Base-by-base conservation (phyloP, 2,888 invertebrate species). In the Patella ulyssiponensis region DNA sequence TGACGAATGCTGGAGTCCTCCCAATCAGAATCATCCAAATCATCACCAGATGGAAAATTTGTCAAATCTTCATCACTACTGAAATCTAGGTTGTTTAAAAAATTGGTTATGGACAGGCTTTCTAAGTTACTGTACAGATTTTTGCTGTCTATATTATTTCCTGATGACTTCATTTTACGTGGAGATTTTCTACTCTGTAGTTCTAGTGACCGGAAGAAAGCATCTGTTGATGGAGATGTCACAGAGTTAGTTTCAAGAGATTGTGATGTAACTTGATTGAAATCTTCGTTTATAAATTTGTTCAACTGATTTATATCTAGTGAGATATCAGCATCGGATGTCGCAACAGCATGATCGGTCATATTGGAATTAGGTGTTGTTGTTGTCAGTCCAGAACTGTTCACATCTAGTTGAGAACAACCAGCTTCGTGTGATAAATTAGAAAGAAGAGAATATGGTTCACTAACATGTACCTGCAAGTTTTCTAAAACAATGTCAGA, bases 181-280 rank as follows among this genome's bases (percentile, higher is more conserved):
- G 64, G 76, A 20, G 53, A 83, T 71, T 77, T 84, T 81, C 77
- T 89, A 79, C 91, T 91, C 82, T 91, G 91, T 17, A 92, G 88
- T 80, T 91, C 92, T 69, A 97, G 91, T 0, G 96, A 96, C 58
- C 95, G 96, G 87, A 97, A 97, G 91, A 97, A 97, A 7, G 96
- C 95, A 14, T 86, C 85, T 52, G 75, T 58, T 12, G 72, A 54
- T 17, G 71, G 78, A 52, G 80, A 79, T 20, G 83, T 82, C 15
- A 84, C 83, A n/a, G 82, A 74, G 72, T 82, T 82, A 33, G 86
- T 81, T 75, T 84, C 80, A 27, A 83, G 77, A 9, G 76, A 73
- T 52, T 73, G 73, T 20, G 76, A 73, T 23, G 80, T 54, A 5
- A 71, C 74, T n/a, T 83, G 82, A 73, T 80, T 82, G 54, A 85